Percentiles rank a stretch among this genome's conserved stretches.
Evolutionary conservation across 2,888 invertebrate species (phyloP).

Genomic region (Malthinus flaveolus): DNA sequence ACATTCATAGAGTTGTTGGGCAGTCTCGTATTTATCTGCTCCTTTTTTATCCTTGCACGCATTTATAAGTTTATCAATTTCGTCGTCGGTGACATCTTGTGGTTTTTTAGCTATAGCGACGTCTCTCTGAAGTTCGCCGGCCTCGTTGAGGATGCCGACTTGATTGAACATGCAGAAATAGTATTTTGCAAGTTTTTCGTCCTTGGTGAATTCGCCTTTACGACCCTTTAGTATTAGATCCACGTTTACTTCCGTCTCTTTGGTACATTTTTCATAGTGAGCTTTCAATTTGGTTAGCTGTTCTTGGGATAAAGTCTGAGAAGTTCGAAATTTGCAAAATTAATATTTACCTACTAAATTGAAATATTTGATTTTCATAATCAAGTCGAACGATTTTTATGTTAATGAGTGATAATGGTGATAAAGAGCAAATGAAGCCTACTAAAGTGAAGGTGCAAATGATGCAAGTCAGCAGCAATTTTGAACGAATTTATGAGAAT

Average conservation of each 20-base stretch:
- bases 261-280: slow-evolving; percentile 38
- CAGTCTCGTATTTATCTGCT: slow-evolving; percentile 39
- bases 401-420: too few relatives aligned
- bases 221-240: slow-evolving; percentile 47
- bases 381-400: not conserved
- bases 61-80: slow-evolving; percentile 52
- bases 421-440: too few relatives aligned
- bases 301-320: slow-evolving; percentile 36
- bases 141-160: slow-evolving; percentile 54
- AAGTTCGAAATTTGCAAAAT: not conserved
- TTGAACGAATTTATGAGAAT: too few relatives aligned
- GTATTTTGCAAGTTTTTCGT: slow-evolving; percentile 38
- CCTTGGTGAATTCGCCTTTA: slow-evolving; percentile 50
- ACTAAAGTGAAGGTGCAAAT: too few relatives aligned
- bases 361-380: not conserved
- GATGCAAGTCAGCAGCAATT: too few relatives aligned
- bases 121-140: slow-evolving; percentile 43
- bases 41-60: slow-evolving; percentile 55
- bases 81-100: slow-evolving; percentile 50
- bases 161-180: slow-evolving; percentile 54
- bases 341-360: not conserved
- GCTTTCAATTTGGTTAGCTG: slow-evolving; percentile 36
- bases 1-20: slow-evolving; percentile 32
- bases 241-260: slow-evolving; percentile 47
- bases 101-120: slow-evolving; percentile 54